phyloP scores from a whole-genome alignment of 2,888 invertebrate genomes.

The Hydroisotoma schaefferi region DNA sequence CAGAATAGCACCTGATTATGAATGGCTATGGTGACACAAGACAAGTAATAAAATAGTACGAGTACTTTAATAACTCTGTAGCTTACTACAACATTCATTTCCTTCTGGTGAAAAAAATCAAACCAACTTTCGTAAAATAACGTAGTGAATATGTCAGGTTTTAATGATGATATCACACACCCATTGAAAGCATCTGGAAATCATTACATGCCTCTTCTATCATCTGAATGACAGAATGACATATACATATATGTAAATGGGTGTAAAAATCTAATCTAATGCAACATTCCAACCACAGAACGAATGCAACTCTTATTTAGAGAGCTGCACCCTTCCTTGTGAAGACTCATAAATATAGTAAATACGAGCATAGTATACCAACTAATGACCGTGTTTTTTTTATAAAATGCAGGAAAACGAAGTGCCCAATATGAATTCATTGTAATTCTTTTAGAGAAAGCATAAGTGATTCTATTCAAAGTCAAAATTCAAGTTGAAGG shows the following conservation, averaged over 20 bases:
- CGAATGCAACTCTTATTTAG: too few relatives aligned
- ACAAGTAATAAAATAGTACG: too few relatives aligned
- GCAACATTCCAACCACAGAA: neutral
- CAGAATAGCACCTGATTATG: too few relatives aligned
- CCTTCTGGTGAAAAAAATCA: neutral
- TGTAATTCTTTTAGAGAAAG: too few relatives aligned
- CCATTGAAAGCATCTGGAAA: slow-evolving; percentile 37
- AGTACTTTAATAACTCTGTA: neutral
- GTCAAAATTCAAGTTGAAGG: slow-evolving; percentile 6
- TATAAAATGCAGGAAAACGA: too few relatives aligned
- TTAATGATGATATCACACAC: slow-evolving; percentile 34
- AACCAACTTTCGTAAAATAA: too few relatives aligned
- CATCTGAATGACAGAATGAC: slow-evolving; percentile 45
- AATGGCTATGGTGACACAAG: too few relatives aligned
- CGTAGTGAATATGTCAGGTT: slow-evolving; percentile 23
- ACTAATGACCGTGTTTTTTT: too few relatives aligned
- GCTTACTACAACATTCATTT: neutral
- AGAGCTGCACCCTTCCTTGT: too few relatives aligned
- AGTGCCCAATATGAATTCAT: too few relatives aligned
- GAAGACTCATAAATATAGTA: too few relatives aligned
- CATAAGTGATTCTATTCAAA: slow-evolving; percentile 1
- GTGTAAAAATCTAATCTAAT: slow-evolving; percentile 15
- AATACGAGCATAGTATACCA: too few relatives aligned
- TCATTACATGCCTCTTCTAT: slow-evolving; percentile 41
- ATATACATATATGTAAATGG: slow-evolving; percentile 43